Evolutionary conservation across 2,888 invertebrate genomes (phyloP).

Genomic region (Polymixis lichenea): DNA sequence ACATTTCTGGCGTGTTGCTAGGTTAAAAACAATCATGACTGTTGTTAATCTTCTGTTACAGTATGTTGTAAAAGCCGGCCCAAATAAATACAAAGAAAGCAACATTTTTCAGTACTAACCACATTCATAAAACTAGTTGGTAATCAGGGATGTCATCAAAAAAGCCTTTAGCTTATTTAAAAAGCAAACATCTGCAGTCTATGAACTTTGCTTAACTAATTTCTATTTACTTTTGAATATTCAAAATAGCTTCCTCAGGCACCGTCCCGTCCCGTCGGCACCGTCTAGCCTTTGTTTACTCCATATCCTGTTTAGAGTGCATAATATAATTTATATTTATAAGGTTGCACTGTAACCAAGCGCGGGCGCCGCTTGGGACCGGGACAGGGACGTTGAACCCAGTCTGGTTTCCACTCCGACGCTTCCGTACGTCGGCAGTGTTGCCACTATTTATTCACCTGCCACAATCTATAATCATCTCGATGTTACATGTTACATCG

Average conservation of each 20-base stretch:
- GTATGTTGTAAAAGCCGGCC: too few species aligned
- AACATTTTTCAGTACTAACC: neutral
- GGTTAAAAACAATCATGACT: too few species aligned
- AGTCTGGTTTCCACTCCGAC: conserved; percentile 77
- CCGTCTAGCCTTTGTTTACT: conserved; percentile 48
- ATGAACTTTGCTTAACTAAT: conserved; percentile 30
- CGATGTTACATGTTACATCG: conserved; percentile 24
- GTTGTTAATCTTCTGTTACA: too few species aligned
- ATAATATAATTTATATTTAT: conserved; percentile 42
- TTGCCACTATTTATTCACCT: conserved; percentile 64
- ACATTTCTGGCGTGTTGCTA: neutral
- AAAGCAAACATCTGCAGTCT: conserved; percentile 11
- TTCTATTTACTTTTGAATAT: conserved; percentile 45
- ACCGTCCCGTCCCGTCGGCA: conserved; percentile 13
- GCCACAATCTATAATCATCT: conserved; percentile 56
- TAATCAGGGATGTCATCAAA: neutral
- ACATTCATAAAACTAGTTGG: neutral
- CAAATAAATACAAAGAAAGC: neutral
- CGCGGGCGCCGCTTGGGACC: conserved; percentile 60
- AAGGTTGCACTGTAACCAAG: conserved; percentile 29
- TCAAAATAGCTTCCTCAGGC: conserved; percentile 26
- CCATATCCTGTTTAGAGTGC: conserved; percentile 45
- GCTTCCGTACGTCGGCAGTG: conserved; percentile 71
- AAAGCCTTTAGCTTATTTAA: conserved; percentile 6
- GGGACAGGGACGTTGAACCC: conserved; percentile 78